Conservation (phyloP, 1,140 invertebrate genomes). For the Zaprionus davidi region DNA sequence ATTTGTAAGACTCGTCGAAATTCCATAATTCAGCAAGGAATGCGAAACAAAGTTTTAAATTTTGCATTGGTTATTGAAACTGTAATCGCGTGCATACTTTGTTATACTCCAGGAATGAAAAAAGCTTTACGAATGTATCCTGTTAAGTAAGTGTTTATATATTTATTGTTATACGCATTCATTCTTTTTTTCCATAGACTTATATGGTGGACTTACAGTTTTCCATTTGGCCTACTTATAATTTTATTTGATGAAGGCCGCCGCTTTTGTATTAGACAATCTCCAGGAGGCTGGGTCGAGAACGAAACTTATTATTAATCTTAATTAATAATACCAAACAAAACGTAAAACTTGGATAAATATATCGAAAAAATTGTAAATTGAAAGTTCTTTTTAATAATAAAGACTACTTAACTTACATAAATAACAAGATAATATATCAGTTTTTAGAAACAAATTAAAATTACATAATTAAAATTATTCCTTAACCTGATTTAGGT, state of each 20-base stretch:
- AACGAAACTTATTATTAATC: slow-evolving; percentile 91
- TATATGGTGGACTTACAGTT: slow-evolving; percentile 85
- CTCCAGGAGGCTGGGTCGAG: slow-evolving; percentile 90
- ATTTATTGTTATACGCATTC: not conserved
- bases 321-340: not conserved
- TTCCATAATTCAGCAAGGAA: slow-evolving; percentile 92
- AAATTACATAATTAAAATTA: too few relatives aligned
- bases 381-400: not conserved
- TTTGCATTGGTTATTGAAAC: slow-evolving; percentile 91
- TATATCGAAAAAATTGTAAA: not conserved
- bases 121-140: slow-evolving; percentile 65
- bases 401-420: too few relatives aligned
- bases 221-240: slow-evolving; percentile 90
- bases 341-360: not conserved
- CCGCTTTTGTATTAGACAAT: slow-evolving; percentile 88
- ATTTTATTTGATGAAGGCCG: slow-evolving; percentile 92
- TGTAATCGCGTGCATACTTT: slow-evolving; percentile 88
- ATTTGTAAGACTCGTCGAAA: slow-evolving; percentile 94
- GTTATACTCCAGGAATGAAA: slow-evolving; percentile 89
- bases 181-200: slow-evolving; percentile 17
- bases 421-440: too few relatives aligned
- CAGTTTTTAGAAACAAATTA: slow-evolving; percentile 25
- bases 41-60: slow-evolving; percentile 90
- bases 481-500: too few relatives aligned
- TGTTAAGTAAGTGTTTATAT: slow-evolving; percentile 34